These are phyloP conservation scores for Ligdia adustata DNA, from an alignment of 2,888 invertebrate genomes.

Conservation along the genomic window DNA sequence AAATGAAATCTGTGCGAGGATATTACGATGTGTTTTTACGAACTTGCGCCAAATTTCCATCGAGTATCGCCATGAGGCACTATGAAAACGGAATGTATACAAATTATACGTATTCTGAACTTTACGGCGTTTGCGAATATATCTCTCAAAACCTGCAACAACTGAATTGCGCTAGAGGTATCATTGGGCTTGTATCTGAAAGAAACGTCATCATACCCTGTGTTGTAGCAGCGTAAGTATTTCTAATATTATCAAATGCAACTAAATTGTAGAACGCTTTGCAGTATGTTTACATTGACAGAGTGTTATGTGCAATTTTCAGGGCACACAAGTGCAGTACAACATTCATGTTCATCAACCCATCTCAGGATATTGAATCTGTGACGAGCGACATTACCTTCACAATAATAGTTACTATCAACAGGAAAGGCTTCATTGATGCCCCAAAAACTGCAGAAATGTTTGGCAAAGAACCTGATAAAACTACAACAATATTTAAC, in stretches of 20 bases:
- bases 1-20: slow-evolving; percentile 55
- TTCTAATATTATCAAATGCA: too few species aligned
- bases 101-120: slow-evolving; percentile 70
- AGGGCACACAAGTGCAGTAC: slow-evolving; percentile 80
- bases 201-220: slow-evolving; percentile 81
- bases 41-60: slow-evolving; percentile 65
- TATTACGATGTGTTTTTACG: slow-evolving; percentile 73
- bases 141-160: slow-evolving; percentile 70
- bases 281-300: too few species aligned
- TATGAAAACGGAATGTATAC: slow-evolving; percentile 59
- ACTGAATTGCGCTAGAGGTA: slow-evolving; percentile 60
- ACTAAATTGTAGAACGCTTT: too few species aligned
- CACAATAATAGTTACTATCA: slow-evolving; percentile 59
- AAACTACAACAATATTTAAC: slow-evolving; percentile 59
- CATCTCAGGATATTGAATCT: slow-evolving; percentile 53
- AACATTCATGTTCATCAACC: slow-evolving; percentile 80
- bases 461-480: slow-evolving; percentile 62
- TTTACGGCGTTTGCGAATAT: slow-evolving; percentile 75
- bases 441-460: slow-evolving; percentile 37
- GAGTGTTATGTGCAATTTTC: slow-evolving; percentile 35
- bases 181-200: slow-evolving; percentile 76
- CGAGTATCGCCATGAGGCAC: slow-evolving; percentile 61
- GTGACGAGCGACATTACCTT: slow-evolving; percentile 57
- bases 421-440: slow-evolving; percentile 36
- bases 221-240: slow-evolving; percentile 81